Percentiles rank a stretch among this genome's conserved stretches.
phyloP scores from a whole-genome alignment of 2,797 vertebrate genomes.

The Okamejei kenojei region DNA sequence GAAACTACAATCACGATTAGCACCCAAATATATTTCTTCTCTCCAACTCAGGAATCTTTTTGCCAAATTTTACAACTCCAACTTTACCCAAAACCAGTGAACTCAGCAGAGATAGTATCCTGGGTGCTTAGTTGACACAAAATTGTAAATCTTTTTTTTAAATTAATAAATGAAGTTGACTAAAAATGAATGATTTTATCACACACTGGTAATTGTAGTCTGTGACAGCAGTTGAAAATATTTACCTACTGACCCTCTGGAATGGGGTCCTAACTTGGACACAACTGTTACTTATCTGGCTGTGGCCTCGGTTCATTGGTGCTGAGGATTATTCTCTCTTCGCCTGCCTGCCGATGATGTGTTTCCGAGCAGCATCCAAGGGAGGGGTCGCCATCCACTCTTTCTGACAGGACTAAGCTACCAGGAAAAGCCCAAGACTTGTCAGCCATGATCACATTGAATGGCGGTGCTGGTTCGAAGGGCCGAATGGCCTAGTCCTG shows the following conservation, averaged over 20 bases:
- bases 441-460: no score
- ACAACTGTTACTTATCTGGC: no score
- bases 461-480: no score
- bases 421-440: no score
- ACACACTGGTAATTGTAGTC: background rate
- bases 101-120: background rate
- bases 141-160: background rate
- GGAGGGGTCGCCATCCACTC: no score
- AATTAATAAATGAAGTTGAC: background rate
- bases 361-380: no score
- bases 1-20: background rate
- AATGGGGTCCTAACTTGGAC: background rate
- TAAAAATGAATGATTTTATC: background rate
- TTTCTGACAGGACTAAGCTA: no score
- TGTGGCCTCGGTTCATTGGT: no score
- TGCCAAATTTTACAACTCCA: background rate
- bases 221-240: background rate
- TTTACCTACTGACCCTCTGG: background rate
- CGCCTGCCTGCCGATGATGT: no score
- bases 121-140: background rate
- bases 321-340: no score
- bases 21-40: background rate
- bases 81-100: background rate
- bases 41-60: background rate
- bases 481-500: no score